Evolutionary conservation across 2,888 invertebrate genomes (phyloP).

Genomic region (Mechanitis mazaeus): DNA sequence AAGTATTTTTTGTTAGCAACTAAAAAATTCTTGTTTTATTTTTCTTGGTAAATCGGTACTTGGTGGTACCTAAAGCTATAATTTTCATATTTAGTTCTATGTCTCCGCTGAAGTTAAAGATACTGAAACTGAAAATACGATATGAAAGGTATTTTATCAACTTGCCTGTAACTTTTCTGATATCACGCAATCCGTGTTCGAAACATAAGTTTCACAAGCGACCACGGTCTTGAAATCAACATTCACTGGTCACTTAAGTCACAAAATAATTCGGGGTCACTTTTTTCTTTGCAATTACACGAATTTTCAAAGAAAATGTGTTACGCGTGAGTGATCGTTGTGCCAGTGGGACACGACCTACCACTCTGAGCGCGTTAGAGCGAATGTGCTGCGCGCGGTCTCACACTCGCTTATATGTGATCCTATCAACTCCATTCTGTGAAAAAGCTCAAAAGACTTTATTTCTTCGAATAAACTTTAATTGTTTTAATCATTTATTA

Average conservation of each 20-base stretch:
- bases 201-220: constrained; percentile 65
- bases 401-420: constrained; percentile 48
- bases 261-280: constrained; percentile 61
- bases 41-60: not conserved
- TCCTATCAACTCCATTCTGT: no score
- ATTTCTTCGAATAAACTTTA: no score
- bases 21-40: constrained; percentile 7
- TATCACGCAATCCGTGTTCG: constrained; percentile 68
- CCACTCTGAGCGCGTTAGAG: constrained; percentile 62
- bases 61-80: not conserved
- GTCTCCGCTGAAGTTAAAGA: not conserved
- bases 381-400: constrained; percentile 63
- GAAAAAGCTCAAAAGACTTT: no score
- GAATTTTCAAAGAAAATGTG: constrained; percentile 75
- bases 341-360: constrained; percentile 71
- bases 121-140: constrained; percentile 22
- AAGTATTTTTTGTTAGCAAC: constrained; percentile 7
- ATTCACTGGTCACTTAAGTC: constrained; percentile 68
- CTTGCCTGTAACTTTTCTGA: constrained; percentile 43
- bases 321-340: constrained; percentile 66
- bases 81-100: not conserved
- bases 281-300: constrained; percentile 73
- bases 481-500: no score
- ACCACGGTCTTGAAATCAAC: constrained; percentile 57
- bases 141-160: constrained; percentile 31